These are phyloP conservation scores for Griposia aprilina DNA, from an alignment of 2,888 invertebrate genomes.

Conservation along the genomic window DNA sequence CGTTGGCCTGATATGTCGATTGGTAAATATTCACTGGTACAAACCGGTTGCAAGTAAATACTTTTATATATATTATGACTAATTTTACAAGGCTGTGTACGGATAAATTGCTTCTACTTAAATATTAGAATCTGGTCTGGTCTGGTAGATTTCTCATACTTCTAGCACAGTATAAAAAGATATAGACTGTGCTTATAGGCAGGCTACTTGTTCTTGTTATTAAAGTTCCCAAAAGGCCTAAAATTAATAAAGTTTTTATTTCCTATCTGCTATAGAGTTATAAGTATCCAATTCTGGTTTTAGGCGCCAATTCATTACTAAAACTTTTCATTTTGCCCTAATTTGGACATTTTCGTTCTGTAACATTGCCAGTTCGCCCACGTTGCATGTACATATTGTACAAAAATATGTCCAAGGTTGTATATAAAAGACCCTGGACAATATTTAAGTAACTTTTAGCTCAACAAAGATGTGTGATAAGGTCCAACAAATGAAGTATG, in stretches of 20 bases:
- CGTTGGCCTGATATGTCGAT: conserved; percentile 70
- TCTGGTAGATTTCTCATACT: not conserved
- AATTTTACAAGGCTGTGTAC: conserved; percentile 47
- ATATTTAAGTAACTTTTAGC: conserved; percentile 58
- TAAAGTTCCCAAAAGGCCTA: not conserved
- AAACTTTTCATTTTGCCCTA: conserved; percentile 34
- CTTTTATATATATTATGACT: conserved; percentile 34
- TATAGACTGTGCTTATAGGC: too few relatives aligned
- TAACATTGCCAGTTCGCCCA: conserved; percentile 49
- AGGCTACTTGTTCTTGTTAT: not conserved
- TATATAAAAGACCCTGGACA: conserved; percentile 56
- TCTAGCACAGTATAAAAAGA: too few relatives aligned
- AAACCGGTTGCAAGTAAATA: conserved; percentile 54
- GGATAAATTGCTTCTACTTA: conserved; percentile 15
- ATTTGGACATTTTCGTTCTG: conserved; percentile 54
- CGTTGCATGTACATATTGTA: conserved; percentile 56
- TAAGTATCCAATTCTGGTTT: not conserved
- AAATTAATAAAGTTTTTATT: not conserved
- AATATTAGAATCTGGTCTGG: conserved; percentile 9
- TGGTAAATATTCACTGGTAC: conserved; percentile 59
- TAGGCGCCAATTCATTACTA: conserved; percentile 6
- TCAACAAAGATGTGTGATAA: conserved; percentile 63
- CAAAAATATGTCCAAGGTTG: conserved; percentile 62
- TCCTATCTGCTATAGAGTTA: not conserved
- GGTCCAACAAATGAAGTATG: conserved; percentile 62